phyloP scores from a whole-genome alignment of 2,888 invertebrate genomes.

The Phorcus lineatus region DNA sequence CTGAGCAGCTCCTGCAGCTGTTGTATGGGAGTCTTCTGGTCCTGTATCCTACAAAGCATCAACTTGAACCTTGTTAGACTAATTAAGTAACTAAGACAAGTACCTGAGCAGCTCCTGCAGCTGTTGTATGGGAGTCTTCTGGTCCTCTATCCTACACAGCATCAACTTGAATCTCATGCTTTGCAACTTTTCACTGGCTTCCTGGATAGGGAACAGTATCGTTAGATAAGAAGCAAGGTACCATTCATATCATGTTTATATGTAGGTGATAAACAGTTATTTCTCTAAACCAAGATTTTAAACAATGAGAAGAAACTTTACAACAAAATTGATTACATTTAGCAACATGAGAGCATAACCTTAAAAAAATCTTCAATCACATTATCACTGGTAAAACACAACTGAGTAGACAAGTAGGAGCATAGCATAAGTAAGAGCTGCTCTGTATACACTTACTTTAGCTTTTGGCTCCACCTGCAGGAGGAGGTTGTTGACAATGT shows the following conservation, averaged over 20 bases:
- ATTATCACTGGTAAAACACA: too few relatives aligned
- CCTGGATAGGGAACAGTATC: constrained; percentile 68
- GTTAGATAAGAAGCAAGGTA: too few relatives aligned
- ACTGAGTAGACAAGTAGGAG: too few relatives aligned
- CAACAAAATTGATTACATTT: too few relatives aligned
- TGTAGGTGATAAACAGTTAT: too few relatives aligned
- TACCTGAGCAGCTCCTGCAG: constrained; percentile 86
- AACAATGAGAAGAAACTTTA: too few relatives aligned
- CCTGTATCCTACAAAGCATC: constrained; percentile 92
- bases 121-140: constrained; percentile 91
- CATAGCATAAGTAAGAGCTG: too few relatives aligned
- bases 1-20: constrained; percentile 87
- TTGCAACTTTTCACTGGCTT: constrained; percentile 90
- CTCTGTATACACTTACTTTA: constrained; percentile 77
- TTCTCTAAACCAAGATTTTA: too few relatives aligned
- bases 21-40: constrained; percentile 93
- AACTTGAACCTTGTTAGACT: constrained; percentile 90
- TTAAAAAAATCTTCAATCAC: too few relatives aligned
- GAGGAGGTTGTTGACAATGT: constrained; percentile 97
- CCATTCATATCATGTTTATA: too few relatives aligned
- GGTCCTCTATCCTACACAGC: constrained; percentile 92
- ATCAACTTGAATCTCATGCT: constrained; percentile 97
- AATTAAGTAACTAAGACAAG: not conserved
- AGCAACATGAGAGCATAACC: too few relatives aligned
- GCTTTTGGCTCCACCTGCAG: constrained; percentile 97